Evolutionary conservation across 2,888 invertebrate genomes (phyloP), one percentile per base, ranked within the genome.

Genomic region (Zele albiditarsus): DNA sequence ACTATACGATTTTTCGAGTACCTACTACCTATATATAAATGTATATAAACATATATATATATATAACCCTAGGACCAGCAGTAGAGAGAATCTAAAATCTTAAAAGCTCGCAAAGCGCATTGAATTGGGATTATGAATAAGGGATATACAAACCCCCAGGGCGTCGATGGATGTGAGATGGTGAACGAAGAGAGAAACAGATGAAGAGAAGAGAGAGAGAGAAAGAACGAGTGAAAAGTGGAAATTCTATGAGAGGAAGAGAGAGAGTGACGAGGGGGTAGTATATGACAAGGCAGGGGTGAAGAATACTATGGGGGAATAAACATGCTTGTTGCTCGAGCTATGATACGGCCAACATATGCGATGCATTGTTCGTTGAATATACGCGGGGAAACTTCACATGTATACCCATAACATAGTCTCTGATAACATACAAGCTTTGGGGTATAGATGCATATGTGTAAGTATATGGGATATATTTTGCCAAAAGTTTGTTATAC

Each of bases 81-180:
- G 67, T 53, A 63, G 71, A 71, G 74, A 73, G 80, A 74, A 79
- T 80, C 79, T 78, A 74, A 80, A 80, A 84, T 84, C 85, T 85
- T 86, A 85, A 86, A 86, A 86, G 85, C 85, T 82, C 81, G 83
- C 83, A 84, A 86, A 86, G 85, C 84, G 84, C 85, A 86, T 85
- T 86, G 85, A 85, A 85, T 83, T 83, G 83, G 84, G 85, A 85
- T 85, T 85, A 85, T 85, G 85, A 86, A 85, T 86, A 86, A 85
- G 84, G 84, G 85, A 85, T 83, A 82, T 79, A 79, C 79, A 76
- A 82, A 82, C 82, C 84, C 84, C 81, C 80, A 81, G 84, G 83
- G 82, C 80, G 82, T 81, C 82, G 82, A 83, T 83, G 83, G 83
- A 82, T 81, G 53, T 53, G 82, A 82, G 82, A 82, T 80, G 77